These are phyloP conservation scores for Amphimedon queenslandica DNA, from an alignment of 37 sponge, comb jelly and placozoan species.

Conservation along the genomic window DNA sequence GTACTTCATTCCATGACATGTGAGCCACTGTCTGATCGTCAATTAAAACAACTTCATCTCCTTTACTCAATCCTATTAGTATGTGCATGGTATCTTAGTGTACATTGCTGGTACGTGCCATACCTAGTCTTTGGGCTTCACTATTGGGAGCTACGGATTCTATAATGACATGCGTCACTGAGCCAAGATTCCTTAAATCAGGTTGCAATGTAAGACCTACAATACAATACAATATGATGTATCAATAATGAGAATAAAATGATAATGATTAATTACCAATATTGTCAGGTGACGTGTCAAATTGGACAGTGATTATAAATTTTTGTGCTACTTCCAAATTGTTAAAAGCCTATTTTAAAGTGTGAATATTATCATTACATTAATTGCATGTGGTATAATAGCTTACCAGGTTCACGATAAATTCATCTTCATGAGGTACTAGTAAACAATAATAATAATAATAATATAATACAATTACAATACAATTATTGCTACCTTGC, in stretches of 20 bases:
- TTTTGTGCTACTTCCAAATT: constrained; percentile 50
- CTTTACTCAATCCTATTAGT: constrained; percentile 12
- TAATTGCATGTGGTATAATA: background rate
- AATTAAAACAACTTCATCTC: constrained; percentile 44
- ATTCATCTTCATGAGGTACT: constrained; percentile 17
- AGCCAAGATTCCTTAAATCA: background rate
- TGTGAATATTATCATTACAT: background rate
- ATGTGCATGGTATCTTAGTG: background rate
- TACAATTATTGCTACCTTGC: no score
- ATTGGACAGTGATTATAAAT: constrained; percentile 31
- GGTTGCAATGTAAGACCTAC: constrained; percentile 30
- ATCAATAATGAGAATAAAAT: no score
- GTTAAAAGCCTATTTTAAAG: background rate
- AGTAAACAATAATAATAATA: constrained; percentile 7
- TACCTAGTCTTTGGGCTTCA: background rate
- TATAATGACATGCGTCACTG: background rate
- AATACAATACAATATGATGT: background rate
- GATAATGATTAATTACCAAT: no score
- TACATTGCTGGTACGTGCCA: background rate
- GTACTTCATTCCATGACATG: constrained; percentile 24
- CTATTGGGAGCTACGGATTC: background rate
- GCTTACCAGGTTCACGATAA: constrained; percentile 36
- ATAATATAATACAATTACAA: background rate
- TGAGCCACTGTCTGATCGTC: constrained; percentile 40
- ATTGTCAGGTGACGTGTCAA: background rate